phyloP scores from a whole-genome alignment of 1,140 invertebrate genomes.

The Heliconius hermathena region DNA sequence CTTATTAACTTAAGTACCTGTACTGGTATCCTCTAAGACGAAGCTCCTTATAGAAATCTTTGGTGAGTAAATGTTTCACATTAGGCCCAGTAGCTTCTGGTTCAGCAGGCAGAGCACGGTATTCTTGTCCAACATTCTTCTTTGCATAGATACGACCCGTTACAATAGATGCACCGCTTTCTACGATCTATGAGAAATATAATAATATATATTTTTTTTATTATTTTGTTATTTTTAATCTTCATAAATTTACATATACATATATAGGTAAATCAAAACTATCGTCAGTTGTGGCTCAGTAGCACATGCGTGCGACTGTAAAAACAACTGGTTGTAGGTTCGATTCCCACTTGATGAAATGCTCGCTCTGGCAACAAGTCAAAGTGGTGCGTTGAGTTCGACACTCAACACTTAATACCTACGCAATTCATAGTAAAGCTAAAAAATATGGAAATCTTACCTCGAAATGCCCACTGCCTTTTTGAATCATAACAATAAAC shows the following conservation, averaged over 20 bases:
- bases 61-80: constrained; percentile 81
- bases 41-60: constrained; percentile 96
- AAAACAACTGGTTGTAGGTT: too few species aligned
- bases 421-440: too few species aligned
- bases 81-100: constrained; percentile 75
- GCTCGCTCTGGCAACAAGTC: too few species aligned
- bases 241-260: too few species aligned
- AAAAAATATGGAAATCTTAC: constrained; percentile 52
- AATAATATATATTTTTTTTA: too few species aligned
- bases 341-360: too few species aligned
- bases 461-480: constrained; percentile 92
- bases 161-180: constrained; percentile 89
- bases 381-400: too few species aligned
- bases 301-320: too few species aligned
- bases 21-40: constrained; percentile 96
- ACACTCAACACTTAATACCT: too few species aligned
- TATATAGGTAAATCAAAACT: too few species aligned
- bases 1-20: constrained; percentile 65
- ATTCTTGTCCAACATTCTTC: constrained; percentile 75
- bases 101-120: constrained; percentile 69
- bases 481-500: constrained; percentile 91
- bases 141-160: constrained; percentile 86
- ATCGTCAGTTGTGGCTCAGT: too few species aligned
- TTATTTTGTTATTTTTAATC: too few species aligned
- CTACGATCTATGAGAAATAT: constrained; percentile 83